Evolutionary conservation across 2,888 invertebrate species (phyloP).

Genomic region (Trissolcus brochymenae): DNA sequence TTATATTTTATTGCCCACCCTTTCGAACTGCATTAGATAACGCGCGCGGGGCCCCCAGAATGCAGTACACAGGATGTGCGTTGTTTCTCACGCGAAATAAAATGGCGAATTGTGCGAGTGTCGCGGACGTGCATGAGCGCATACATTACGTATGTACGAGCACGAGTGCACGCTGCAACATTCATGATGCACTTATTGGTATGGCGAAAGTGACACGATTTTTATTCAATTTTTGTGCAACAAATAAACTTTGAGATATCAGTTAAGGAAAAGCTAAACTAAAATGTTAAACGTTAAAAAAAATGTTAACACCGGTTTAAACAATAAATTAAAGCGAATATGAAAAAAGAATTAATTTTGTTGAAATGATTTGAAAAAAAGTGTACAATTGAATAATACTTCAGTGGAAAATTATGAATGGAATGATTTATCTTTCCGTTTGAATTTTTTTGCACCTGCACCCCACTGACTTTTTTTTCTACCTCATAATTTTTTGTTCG

Average conservation of each 20-base stretch:
- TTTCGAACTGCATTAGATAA: conserved; percentile 62
- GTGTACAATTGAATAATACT: too few species aligned
- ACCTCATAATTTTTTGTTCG: background rate
- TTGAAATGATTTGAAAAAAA: too few species aligned
- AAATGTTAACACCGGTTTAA: too few species aligned
- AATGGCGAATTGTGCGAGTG: conserved; percentile 60
- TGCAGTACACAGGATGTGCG: conserved; percentile 61
- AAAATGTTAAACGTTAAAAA: too few species aligned
- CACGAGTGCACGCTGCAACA: conserved; percentile 61
- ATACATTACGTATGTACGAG: conserved; percentile 61
- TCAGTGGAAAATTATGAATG: background rate
- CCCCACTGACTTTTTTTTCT: background rate
- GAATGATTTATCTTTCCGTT: background rate
- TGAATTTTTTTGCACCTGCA: background rate
- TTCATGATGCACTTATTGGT: conserved; percentile 63
- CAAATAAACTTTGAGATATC: background rate
- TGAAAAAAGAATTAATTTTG: too few species aligned
- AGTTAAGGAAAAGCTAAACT: background rate
- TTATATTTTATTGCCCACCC: conserved; percentile 63
- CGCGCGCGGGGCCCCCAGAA: conserved; percentile 56
- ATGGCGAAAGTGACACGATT: conserved; percentile 59
- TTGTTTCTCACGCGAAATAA: conserved; percentile 65
- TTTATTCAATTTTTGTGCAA: background rate
- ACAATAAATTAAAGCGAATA: too few species aligned
- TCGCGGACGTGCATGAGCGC: conserved; percentile 61